Base-by-base conservation (phyloP, 2,113 vertebrate species). In the Hylia prasina region DNA sequence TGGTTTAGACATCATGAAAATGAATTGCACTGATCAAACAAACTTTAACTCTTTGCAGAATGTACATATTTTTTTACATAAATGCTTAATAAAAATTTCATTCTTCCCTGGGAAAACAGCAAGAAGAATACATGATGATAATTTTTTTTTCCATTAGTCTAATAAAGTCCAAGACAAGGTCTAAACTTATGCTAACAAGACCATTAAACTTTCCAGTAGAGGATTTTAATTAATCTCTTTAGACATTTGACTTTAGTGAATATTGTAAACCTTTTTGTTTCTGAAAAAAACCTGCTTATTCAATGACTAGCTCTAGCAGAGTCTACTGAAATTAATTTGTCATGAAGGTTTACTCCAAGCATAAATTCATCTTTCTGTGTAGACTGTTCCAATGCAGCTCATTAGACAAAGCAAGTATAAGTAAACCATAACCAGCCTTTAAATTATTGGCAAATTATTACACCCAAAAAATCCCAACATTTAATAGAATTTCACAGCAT, bases 401-500 rank as follows among this genome's bases (percentile, higher is more conserved):
- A 76, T 87, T 80, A 57, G 40, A 42, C 25, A 87, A 84, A 82
- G 13, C 5, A 86, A 90, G 70, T 28, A 47, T 15, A 86, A 70
- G 10, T 50, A 65, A 90, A 44, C 13, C 8, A 40, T 44, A 17
- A 61, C 30, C 27, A 58, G 11, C 15, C 13, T 85, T 30, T 48
- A 42, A 91, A 81, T 5, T 58, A 42, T 21, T 0, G 5, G 11
- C 7, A 84, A 87, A 42, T 65, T 75, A n/a, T 63, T 68, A 10
- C 25, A 53, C 15, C 2, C 0, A 9, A 60, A 73, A 81, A 19
- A 3, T 3, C 5, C 18, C 37, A 16, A 53, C 1, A 42, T 65
- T 37, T 21, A 64, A 64, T 11, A 54, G 14, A 82, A 57, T 80
- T 60, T 65, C 7, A 76, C 4, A 35, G 1, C 22, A 64, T 58